Evolutionary conservation across 2,888 invertebrate genomes (phyloP).

Genomic region (Eucriotettix oculatus): DNA sequence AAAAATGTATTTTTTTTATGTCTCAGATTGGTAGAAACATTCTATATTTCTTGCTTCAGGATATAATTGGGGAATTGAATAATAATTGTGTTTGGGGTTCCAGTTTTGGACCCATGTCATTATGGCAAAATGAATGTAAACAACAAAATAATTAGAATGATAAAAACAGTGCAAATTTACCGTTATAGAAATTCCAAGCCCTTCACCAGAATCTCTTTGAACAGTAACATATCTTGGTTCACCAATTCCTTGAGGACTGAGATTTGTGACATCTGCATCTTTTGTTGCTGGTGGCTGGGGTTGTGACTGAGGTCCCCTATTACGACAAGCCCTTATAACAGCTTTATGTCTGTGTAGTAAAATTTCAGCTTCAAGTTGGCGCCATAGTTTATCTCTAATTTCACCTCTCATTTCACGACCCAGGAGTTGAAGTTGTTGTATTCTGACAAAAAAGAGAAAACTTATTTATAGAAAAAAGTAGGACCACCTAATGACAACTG

Average conservation of each 20-base stretch:
- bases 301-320: constrained; percentile 8
- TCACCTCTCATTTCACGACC: constrained; percentile 65
- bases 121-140: too few species aligned
- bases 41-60: too few species aligned
- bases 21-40: too few species aligned
- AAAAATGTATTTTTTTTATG: too few species aligned
- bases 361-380: constrained; percentile 73
- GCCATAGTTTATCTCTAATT: constrained; percentile 61
- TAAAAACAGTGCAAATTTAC: constrained; percentile 27
- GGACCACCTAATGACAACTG: too few species aligned
- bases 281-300: neutral
- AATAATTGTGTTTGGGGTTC: too few species aligned
- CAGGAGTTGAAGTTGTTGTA: constrained; percentile 71
- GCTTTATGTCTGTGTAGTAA: constrained; percentile 73
- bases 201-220: constrained; percentile 55
- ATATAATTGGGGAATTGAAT: too few species aligned
- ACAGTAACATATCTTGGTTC: constrained; percentile 47
- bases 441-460: constrained; percentile 27
- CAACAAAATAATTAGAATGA: neutral
- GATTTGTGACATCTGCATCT: constrained; percentile 3
- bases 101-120: too few species aligned
- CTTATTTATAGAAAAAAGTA: too few species aligned
- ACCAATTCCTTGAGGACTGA: constrained; percentile 23
- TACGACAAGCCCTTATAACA: constrained; percentile 39
- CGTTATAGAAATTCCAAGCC: constrained; percentile 71